Evolutionary conservation across 2,888 invertebrate genomes (phyloP).

Genomic region (Portevinia maculata): DNA sequence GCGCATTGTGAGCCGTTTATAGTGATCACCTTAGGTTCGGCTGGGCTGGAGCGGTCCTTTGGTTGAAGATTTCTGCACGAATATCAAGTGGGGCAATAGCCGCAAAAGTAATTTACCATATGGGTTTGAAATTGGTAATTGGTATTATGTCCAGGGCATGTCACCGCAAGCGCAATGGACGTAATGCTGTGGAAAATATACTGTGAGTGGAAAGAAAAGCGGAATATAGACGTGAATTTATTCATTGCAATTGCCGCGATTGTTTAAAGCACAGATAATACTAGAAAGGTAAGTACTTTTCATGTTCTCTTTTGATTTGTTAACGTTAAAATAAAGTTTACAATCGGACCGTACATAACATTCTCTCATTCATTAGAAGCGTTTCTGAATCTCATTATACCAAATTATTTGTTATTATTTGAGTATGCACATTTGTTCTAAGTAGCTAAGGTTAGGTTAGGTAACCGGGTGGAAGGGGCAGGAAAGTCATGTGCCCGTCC

Average conservation of each 20-base stretch:
- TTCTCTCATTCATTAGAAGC: too few species aligned
- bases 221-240: conserved; percentile 44
- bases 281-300: neutral
- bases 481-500: too few species aligned
- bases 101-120: conserved; percentile 71
- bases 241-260: conserved; percentile 30
- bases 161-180: conserved; percentile 63
- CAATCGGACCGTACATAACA: too few species aligned
- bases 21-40: conserved; percentile 36
- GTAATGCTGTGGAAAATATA: conserved; percentile 43
- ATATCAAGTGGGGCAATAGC: conserved; percentile 40
- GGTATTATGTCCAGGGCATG: conserved; percentile 73
- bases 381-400: too few species aligned
- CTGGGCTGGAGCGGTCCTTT: conserved; percentile 34
- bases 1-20: conserved; percentile 25
- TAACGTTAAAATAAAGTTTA: too few species aligned
- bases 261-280: neutral
- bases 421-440: too few species aligned
- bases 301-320: too few species aligned
- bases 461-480: too few species aligned
- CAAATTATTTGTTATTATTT: too few species aligned
- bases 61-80: conserved; percentile 52
- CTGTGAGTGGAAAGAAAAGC: conserved; percentile 4
- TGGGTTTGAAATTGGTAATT: conserved; percentile 73
- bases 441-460: too few species aligned